These are phyloP conservation scores for Siniperca knerii DNA, from an alignment of 2,113 vertebrate species.

Conservation along the genomic window DNA sequence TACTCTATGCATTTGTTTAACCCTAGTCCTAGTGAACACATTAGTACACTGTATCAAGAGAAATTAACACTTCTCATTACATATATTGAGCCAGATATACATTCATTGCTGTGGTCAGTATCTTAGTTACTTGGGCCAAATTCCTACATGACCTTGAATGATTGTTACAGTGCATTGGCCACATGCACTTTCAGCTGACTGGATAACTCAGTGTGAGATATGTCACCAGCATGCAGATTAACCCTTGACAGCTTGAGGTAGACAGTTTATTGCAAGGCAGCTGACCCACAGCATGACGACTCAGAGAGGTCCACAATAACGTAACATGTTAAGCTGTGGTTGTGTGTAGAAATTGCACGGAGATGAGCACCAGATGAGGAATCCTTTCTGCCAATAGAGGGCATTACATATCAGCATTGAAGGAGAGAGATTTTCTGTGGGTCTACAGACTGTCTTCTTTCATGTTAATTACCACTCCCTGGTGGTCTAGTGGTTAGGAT, in stretches of 20 bases:
- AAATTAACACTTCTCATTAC: background rate
- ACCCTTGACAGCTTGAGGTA: background rate
- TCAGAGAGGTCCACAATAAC: background rate
- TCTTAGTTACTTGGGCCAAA: background rate
- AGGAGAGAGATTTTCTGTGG: background rate
- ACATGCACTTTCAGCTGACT: conserved; percentile 8
- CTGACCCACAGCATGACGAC: background rate
- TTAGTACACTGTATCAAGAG: background rate
- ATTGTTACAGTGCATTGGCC: background rate
- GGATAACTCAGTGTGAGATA: background rate
- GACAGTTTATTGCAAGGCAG: background rate
- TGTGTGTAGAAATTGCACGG: background rate
- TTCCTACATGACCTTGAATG: background rate
- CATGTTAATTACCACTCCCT: background rate
- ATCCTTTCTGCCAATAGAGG: conserved; percentile 48
- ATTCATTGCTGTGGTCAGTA: background rate
- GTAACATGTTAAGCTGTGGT: background rate
- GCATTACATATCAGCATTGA: background rate
- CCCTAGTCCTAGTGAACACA: background rate
- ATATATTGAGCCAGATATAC: background rate
- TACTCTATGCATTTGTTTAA: background rate
- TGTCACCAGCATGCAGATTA: conserved; percentile 21
- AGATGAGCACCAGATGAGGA: background rate
- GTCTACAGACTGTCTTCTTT: background rate
- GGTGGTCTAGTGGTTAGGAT: conserved; percentile 83